Evolutionary conservation across 2,113 vertebrate genomes (phyloP), one percentile per base, ranked within the genome.

Genomic region (Psittacula cyanocephala): DNA sequence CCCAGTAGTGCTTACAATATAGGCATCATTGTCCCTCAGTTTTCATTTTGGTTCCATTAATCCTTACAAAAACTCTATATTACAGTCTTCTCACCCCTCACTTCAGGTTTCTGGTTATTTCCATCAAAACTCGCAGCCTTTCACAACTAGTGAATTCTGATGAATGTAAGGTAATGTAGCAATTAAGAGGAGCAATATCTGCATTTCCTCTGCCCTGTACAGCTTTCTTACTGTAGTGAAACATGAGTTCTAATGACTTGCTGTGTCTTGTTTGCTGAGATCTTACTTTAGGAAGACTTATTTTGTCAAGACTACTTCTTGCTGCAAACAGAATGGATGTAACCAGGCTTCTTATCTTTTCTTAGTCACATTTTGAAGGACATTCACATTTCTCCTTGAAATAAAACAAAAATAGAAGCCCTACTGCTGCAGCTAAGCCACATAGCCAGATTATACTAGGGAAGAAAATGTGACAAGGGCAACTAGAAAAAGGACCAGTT

Each of bases 21-120:
- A 88, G 74, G 47, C 55, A 50, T 74, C 82, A 60, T 7, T 57
- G 91, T 86, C 87, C 71, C 33, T 86, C 92, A 95, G 76, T n/a
- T 43, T 91, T 92, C 53, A 74, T 75, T 81, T 53, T 70, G 77
- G 93, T 83, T 91, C 46, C 85, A 55, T 91, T 46, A 83, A 57
- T 79, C 85, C 57, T 69, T 75, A 59, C n/a, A 96, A 47, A 46
- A 78, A n/a, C 37, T 82, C 49, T 37, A 9, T 16, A 22, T 91
- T 79, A 88, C 59, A 71, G 55, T 69, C 86, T 94, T 90, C 76
- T 81, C 71, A 81, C 68, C 62, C 89, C 92, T 92, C 89, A 79
- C 44, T 86, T 86, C 70, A 60, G 25, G 22, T 82, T 96, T 79
- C 85, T 83, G 55, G 55, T 88, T 83, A 57, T 85, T 83, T 86